Evolutionary conservation across 30 jellyfish, hydroid and myxozoan species (phyloP).

Genomic region (Aurelia sp.): DNA sequence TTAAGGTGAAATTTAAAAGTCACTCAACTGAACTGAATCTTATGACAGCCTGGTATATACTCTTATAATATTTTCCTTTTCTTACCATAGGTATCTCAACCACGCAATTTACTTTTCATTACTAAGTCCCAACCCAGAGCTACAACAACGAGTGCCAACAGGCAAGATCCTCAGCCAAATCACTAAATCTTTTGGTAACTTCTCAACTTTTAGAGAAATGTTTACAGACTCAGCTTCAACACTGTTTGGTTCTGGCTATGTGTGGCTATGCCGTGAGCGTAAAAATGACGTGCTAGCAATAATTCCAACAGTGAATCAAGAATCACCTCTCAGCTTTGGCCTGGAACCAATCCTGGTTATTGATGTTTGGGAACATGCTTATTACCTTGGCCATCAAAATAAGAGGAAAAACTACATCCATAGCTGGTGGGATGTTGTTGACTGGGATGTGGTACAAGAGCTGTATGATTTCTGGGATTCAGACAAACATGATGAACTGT

Average conservation of each 20-base stretch:
- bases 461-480: conserved; percentile 74
- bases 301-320: conserved; percentile 73
- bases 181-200: conserved; percentile 69
- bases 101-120: conserved; percentile 84
- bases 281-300: conserved; percentile 39
- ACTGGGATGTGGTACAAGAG: conserved; percentile 69
- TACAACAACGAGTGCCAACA: conserved; percentile 35
- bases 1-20: not conserved
- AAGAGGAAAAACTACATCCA: conserved; percentile 41
- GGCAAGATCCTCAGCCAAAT: conserved; percentile 36
- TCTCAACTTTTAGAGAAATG: conserved; percentile 66
- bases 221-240: conserved; percentile 61
- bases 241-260: conserved; percentile 94
- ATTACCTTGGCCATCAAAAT: conserved; percentile 73
- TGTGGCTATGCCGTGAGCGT: conserved; percentile 87
- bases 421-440: conserved; percentile 85
- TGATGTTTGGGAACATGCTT: conserved; percentile 92
- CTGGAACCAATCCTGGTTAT: conserved; percentile 73
- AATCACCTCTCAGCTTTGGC: conserved; percentile 67
- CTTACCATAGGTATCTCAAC: conserved; percentile 65
- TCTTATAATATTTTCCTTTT: not conserved
- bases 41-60: not conserved
- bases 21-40: not conserved
- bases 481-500: conserved; percentile 56
- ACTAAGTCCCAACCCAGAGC: conserved; percentile 74